Evolutionary conservation across 2,888 invertebrate species (phyloP).

Genomic region (Onchidella celtica): DNA sequence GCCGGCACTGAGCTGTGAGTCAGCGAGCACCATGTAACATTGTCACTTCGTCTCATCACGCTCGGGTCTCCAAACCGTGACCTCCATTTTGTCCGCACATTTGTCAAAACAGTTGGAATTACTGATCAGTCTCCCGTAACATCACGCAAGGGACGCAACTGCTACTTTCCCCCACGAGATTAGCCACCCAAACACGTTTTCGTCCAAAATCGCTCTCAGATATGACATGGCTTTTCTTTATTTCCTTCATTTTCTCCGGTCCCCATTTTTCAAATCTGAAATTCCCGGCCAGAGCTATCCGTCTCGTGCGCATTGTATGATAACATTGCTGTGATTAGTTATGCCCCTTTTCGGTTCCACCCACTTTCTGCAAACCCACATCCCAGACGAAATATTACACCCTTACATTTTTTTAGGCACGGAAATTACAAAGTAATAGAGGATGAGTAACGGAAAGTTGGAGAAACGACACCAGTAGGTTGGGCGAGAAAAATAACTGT

Average conservation of each 20-base stretch:
- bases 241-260: too few species aligned
- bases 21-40: not conserved
- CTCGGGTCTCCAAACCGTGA: not conserved
- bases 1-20: not conserved
- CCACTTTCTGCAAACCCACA: too few species aligned
- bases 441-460: too few species aligned
- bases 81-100: constrained; percentile 40
- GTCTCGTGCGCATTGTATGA: not conserved
- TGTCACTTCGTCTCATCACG: not conserved
- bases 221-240: not conserved
- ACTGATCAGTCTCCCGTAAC: constrained; percentile 38
- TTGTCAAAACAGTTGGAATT: constrained; percentile 46
- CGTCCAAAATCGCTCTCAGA: not conserved
- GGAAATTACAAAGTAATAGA: too few species aligned
- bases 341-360: too few species aligned
- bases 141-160: constrained; percentile 19
- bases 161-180: not conserved
- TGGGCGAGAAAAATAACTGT: too few species aligned
- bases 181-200: not conserved
- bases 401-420: too few species aligned
- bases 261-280: not conserved
- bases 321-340: too few species aligned
- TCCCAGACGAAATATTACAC: too few species aligned
- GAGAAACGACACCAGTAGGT: too few species aligned
- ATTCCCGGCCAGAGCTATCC: not conserved